These are phyloP conservation scores for Gila robusta DNA, from an alignment of 2,797 vertebrate genomes.

Conservation along the genomic window DNA sequence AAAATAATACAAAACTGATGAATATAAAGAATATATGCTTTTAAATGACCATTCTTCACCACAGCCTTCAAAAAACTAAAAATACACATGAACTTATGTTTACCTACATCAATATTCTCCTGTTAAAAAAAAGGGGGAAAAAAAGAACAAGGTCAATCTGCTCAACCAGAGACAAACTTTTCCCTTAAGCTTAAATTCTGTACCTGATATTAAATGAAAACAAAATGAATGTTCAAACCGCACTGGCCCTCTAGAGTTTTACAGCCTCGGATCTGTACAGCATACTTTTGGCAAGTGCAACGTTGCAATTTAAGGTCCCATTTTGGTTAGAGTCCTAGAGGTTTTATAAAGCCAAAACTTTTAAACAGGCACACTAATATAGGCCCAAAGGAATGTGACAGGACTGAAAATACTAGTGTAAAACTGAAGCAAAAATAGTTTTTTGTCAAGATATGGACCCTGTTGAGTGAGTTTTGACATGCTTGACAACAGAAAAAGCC, in stretches of 20 bases:
- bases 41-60: background rate
- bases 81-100: background rate
- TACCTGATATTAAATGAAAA: conserved; percentile 41
- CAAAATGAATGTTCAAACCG: conserved; percentile 36
- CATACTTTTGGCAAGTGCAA: conserved; percentile 44
- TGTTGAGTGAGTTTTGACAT: conserved; percentile 17
- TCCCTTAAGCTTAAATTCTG: background rate
- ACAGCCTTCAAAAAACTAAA: background rate
- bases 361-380: conserved; percentile 5
- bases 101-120: background rate
- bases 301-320: conserved; percentile 31
- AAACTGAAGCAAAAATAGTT: conserved; percentile 19
- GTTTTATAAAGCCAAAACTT: conserved; percentile 26
- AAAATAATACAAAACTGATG: background rate
- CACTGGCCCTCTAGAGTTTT: conserved; percentile 27
- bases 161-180: background rate
- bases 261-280: conserved; percentile 37
- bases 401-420: conserved; percentile 16
- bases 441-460: conserved; percentile 8
- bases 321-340: conserved; percentile 44
- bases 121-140: background rate
- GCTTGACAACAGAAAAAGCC: conserved; percentile 25
- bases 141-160: background rate
- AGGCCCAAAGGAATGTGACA: conserved; percentile 36
- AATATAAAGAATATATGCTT: background rate